Conservation (phyloP, 2,888 invertebrate genomes). For the Calephelis perditalis region DNA sequence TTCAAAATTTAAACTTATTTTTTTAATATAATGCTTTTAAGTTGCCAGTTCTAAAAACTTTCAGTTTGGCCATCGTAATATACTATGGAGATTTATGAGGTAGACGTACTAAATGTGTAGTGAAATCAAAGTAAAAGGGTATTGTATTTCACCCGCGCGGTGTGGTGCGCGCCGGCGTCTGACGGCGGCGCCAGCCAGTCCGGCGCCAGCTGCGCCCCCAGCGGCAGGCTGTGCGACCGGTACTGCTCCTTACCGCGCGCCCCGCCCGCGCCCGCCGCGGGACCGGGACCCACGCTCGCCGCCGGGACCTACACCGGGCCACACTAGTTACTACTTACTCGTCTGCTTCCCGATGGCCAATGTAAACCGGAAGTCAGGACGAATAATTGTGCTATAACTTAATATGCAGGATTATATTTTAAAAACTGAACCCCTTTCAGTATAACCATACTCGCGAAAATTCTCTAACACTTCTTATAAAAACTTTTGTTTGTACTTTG, state of each 20-base stretch:
- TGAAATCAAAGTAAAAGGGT: neutral
- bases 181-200: constrained; percentile 59
- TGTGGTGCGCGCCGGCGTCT: constrained; percentile 41
- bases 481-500: no score
- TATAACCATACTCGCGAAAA: no score
- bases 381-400: no score
- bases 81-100: neutral
- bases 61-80: no score
- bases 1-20: no score
- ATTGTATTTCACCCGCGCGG: constrained; percentile 30
- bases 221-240: constrained; percentile 80
- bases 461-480: no score
- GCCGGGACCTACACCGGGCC: constrained; percentile 27
- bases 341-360: neutral
- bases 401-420: no score
- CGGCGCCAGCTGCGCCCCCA: constrained; percentile 75
- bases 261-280: constrained; percentile 24
- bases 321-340: neutral
- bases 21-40: no score
- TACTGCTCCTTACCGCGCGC: constrained; percentile 68
- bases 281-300: constrained; percentile 19
- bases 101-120: constrained; percentile 4
- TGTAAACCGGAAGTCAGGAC: no score
- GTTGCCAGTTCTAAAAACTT: no score
- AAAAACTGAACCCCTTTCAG: no score